Evolutionary conservation across 2,797 vertebrate genomes (phyloP), one percentile per base, ranked within the genome.

Genomic region (Sparus aurata): DNA sequence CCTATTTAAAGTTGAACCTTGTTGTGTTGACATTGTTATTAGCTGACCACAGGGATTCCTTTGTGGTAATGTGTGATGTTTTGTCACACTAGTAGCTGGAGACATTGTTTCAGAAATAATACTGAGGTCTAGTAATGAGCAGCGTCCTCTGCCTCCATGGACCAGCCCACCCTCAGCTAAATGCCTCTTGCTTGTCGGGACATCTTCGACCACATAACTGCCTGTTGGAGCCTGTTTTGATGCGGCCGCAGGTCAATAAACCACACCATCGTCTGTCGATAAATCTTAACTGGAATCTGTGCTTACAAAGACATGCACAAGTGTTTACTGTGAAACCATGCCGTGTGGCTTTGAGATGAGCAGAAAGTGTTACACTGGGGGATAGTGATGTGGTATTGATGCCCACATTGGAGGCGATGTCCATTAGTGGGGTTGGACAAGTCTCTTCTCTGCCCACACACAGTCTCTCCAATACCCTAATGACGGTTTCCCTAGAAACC

Each of bases 401-500:
- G 70, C 25, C 20, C 23, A 53, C 49, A 62, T 45, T 75, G 64
- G 62, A 69, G 82, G 34, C 7, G 69, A 75, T 78, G 53, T 66
- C 76, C 75, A 64, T 85, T 82, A 77, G 38, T 75, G 57, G 60
- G 53, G 71, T 59, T 69, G 71, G 70, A 77, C 65, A 57, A 16
- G 72, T 78, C 52, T 80, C 67, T 27, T 68, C 27, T 80, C 86
- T 66, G 50, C 71, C 58, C 53, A 91, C 82, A 85, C 77, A 75
- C 74, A 79, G 71, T 80, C 84, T 53, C 85, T 84, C 89, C 89
- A 90, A 85, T 88, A 71, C 77, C 75, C 79, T 91, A 85, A 91
- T 85, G 75, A 79, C 71, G 52, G 89, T 94, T 89, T 91, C 92
- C 87, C 77, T 93, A 84, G 91, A 93, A 94, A 94, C 87, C 86